Conservation (phyloP, 2,113 vertebrate genomes). For the Centropus bengalensis region DNA sequence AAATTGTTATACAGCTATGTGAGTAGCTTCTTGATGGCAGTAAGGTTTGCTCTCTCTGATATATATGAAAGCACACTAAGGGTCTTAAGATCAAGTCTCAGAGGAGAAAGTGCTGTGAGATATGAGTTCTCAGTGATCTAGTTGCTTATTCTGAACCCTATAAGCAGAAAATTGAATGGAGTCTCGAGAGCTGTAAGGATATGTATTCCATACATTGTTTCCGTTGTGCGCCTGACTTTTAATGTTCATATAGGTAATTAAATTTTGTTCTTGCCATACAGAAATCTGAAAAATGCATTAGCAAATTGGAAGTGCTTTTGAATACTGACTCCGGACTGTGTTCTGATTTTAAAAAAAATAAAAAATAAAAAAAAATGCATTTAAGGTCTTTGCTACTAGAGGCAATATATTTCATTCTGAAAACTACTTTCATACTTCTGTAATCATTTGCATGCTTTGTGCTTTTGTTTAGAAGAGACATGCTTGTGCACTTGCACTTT, state of each 20-base stretch:
- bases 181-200: not conserved
- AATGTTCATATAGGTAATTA: not conserved
- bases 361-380: not conserved
- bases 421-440: not conserved
- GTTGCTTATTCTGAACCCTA: not conserved
- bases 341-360: not conserved
- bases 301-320: not conserved
- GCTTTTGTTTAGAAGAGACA: not conserved
- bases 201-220: not conserved
- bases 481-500: not conserved
- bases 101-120: not conserved
- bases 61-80: not conserved
- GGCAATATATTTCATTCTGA: not conserved
- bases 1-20: not conserved
- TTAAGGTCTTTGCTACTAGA: not conserved
- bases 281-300: not conserved
- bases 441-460: not conserved
- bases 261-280: not conserved
- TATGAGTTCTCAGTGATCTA: not conserved
- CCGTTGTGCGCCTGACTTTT: not conserved
- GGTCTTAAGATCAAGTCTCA: not conserved
- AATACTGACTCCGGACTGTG: not conserved
- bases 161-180: not conserved
- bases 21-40: not conserved
- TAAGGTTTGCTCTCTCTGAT: not conserved